phyloP scores from a whole-genome alignment of 1,140 invertebrate genomes.

The Subanguina moxae region DNA sequence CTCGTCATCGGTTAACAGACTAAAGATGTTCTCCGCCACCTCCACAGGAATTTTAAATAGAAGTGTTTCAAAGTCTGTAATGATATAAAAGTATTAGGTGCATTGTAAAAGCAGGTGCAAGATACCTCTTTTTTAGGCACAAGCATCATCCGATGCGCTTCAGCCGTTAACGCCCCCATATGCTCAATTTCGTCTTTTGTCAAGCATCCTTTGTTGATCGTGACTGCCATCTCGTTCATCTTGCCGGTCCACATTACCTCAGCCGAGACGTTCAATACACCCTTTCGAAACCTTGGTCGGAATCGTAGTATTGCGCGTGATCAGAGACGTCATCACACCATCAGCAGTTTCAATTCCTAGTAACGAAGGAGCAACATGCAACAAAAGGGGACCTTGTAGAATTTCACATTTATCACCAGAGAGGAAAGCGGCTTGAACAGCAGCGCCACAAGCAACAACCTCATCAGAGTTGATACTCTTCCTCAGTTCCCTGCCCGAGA shows the following conservation, averaged over 20 bases:
- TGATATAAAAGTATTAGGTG: too few species aligned
- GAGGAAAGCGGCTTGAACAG: slow-evolving; percentile 76
- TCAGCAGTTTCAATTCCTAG: slow-evolving; percentile 96
- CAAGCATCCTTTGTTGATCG: slow-evolving; percentile 91
- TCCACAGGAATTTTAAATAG: too few species aligned
- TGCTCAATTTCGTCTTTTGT: slow-evolving; percentile 91
- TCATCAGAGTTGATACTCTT: slow-evolving; percentile 70
- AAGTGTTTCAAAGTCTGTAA: too few species aligned
- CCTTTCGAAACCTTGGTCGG: slow-evolving; percentile 83
- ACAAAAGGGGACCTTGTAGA: slow-evolving; percentile 79
- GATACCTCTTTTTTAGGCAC: too few species aligned
- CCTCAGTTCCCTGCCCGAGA: slow-evolving; percentile 91
- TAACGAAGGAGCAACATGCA: slow-evolving; percentile 88
- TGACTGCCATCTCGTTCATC: slow-evolving; percentile 94
- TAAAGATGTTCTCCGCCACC: too few species aligned
- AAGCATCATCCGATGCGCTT: too few species aligned
- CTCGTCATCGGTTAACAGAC: too few species aligned
- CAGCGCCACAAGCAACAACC: slow-evolving; percentile 61
- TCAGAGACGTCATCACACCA: slow-evolving; percentile 89
- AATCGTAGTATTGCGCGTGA: slow-evolving; percentile 91
- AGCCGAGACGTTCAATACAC: slow-evolving; percentile 62
- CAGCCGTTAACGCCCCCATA: too few species aligned
- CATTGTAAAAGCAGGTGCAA: too few species aligned
- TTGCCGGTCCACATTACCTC: slow-evolving; percentile 75
- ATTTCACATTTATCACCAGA: slow-evolving; percentile 85